These are phyloP conservation scores for Regulus satrapa DNA, from an alignment of 2,113 vertebrate genomes.

Conservation along the genomic window DNA sequence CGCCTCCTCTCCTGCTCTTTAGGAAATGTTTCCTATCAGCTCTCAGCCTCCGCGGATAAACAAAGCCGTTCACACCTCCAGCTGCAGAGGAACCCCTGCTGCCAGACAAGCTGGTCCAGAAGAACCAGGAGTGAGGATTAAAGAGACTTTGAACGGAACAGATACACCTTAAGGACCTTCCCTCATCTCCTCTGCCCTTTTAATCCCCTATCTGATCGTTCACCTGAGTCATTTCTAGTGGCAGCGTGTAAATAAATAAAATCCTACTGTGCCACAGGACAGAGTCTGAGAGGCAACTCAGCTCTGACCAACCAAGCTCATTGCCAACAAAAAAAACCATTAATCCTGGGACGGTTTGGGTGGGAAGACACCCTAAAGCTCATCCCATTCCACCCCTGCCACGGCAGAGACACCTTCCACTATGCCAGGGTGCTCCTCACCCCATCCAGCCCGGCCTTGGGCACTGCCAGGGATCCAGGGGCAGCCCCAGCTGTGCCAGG, in stretches of 20 bases:
- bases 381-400: background rate
- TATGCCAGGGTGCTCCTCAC: background rate
- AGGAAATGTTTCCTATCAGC: background rate
- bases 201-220: background rate
- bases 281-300: background rate
- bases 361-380: rapidly evolving
- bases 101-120: background rate
- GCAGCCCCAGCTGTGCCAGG: background rate
- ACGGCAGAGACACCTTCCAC: background rate
- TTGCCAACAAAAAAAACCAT: rapidly evolving
- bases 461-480: background rate
- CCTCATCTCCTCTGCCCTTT: background rate
- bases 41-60: background rate
- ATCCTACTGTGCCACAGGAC: background rate
- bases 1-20: too few relatives aligned
- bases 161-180: background rate
- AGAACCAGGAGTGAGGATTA: background rate
- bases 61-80: background rate
- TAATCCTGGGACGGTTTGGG: background rate
- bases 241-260: background rate
- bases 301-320: background rate
- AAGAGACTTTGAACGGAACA: background rate
- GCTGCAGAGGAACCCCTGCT: background rate
- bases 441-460: background rate
- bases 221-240: background rate